Conservation (phyloP, 2,113 vertebrate genomes). For the Chloroceryle aenea region DNA sequence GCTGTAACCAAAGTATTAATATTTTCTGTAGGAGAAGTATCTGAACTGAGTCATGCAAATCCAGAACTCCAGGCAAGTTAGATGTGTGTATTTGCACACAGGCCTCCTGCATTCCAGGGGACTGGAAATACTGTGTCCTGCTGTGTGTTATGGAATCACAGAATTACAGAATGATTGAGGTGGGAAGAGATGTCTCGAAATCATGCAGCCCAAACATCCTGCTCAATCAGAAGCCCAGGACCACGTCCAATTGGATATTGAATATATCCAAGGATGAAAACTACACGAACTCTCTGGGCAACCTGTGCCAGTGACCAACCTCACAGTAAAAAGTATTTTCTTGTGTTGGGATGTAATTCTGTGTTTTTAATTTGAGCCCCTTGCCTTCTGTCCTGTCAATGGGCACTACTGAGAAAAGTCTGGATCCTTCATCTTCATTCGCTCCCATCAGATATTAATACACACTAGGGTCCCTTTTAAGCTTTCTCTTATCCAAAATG, state of each 20-base stretch:
- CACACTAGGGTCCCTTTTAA: neutral
- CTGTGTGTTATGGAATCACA: neutral
- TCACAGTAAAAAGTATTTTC: neutral
- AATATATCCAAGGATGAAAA: neutral
- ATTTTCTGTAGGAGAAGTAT: neutral
- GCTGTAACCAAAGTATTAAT: neutral
- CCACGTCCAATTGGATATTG: neutral
- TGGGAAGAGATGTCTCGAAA: neutral
- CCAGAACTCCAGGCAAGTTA: neutral
- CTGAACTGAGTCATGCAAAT: neutral
- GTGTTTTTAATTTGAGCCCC: neutral
- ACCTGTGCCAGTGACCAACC: accelerated
- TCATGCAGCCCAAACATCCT: neutral
- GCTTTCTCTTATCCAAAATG: neutral
- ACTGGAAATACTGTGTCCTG: neutral
- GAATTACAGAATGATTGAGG: neutral
- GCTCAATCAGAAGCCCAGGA: neutral
- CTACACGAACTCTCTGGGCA: neutral
- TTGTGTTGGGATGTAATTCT: neutral
- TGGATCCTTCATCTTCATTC: neutral
- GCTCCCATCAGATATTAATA: neutral
- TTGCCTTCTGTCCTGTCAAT: neutral
- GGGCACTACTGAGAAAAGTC: neutral
- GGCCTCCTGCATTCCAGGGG: neutral
- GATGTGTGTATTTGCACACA: neutral